These are phyloP conservation scores for Papilio gigon DNA, from an alignment of 2,888 invertebrate species.

Conservation along the genomic window DNA sequence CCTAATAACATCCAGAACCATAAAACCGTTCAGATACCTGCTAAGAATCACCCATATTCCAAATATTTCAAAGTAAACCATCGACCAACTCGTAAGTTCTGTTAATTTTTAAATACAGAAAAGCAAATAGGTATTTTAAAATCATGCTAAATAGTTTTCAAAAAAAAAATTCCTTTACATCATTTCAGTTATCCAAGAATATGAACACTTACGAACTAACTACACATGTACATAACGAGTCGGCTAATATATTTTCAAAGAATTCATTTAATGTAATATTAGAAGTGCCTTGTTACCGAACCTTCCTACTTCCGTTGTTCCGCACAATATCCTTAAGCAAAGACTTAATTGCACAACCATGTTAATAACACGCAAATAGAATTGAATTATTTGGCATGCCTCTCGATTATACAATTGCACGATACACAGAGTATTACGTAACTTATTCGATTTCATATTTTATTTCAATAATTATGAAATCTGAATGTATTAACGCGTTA, in stretches of 20 bases:
- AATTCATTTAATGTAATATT: constrained; percentile 6
- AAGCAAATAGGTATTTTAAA: too few relatives aligned
- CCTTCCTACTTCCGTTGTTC: constrained; percentile 69
- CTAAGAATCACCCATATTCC: too few relatives aligned
- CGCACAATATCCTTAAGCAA: constrained; percentile 53
- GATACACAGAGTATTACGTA: constrained; percentile 20
- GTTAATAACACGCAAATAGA: constrained; percentile 61
- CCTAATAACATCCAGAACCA: too few relatives aligned
- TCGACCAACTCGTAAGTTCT: too few relatives aligned
- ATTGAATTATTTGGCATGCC: neutral
- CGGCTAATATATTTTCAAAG: neutral
- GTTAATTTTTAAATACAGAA: too few relatives aligned
- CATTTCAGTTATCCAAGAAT: neutral
- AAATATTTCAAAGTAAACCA: too few relatives aligned
- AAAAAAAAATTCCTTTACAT: neutral
- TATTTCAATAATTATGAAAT: constrained; percentile 12
- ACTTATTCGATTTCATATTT: neutral
- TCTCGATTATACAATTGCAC: constrained; percentile 23
- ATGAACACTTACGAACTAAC: neutral
- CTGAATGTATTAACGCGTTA: neutral
- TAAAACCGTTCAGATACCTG: too few relatives aligned
- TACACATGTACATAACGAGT: neutral
- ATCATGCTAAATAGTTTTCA: too few relatives aligned
- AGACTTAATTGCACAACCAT: constrained; percentile 58
- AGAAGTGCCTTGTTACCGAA: constrained; percentile 40